Percentiles rank a stretch among this genome's conserved stretches.
Evolutionary conservation across 2,888 invertebrate genomes (phyloP).

Genomic region (Mechanitis mazaeus): DNA sequence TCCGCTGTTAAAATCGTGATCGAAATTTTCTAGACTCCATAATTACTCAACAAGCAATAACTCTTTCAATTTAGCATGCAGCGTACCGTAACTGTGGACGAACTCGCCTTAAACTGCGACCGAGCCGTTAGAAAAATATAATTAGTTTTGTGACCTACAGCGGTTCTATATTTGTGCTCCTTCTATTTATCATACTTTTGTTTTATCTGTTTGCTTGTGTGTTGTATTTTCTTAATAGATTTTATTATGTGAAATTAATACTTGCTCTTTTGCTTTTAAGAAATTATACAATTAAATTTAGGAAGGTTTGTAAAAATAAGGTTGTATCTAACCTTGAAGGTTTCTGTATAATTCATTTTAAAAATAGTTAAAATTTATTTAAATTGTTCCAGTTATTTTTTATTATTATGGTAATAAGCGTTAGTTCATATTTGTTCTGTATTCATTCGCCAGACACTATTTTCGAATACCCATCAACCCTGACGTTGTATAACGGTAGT

Average conservation of each 20-base stretch:
- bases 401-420: neutral
- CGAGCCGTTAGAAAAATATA: conserved; percentile 51
- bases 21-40: conserved; percentile 45
- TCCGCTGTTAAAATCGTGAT: conserved; percentile 66
- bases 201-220: no score
- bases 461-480: conserved; percentile 19
- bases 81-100: conserved; percentile 42
- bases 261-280: no score
- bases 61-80: conserved; percentile 52
- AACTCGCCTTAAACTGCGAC: conserved; percentile 50
- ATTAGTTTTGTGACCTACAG: neutral
- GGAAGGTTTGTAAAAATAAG: no score
- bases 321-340: no score
- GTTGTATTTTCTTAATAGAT: no score
- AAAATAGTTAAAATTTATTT: no score
- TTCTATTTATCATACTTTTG: neutral
- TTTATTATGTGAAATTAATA: no score
- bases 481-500: conserved; percentile 46
- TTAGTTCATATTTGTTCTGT: neutral
- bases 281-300: no score
- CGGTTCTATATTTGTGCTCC: neutral
- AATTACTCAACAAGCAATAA: conserved; percentile 44
- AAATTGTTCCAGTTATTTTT: neutral
- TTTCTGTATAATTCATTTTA: no score
- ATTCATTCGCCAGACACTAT: conserved; percentile 17